Percentiles rank a stretch among this genome's conserved stretches.
Evolutionary conservation across 2,113 vertebrate genomes (phyloP).

Genomic region (Equus quagga): DNA sequence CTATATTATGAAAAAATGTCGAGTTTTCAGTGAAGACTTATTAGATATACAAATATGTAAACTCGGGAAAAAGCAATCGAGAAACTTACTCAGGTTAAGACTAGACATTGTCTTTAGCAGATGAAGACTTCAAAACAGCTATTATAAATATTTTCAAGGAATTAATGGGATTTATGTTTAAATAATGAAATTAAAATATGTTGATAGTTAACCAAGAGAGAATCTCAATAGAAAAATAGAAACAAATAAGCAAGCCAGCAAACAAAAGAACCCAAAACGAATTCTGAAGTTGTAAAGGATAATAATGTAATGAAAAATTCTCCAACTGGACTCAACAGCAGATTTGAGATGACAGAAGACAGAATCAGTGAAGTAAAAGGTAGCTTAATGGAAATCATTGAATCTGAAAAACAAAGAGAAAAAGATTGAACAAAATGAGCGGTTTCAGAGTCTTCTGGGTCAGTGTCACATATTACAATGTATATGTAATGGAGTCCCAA

Average conservation of each 20-base stretch:
- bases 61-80: neutral
- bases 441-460: neutral
- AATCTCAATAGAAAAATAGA: neutral
- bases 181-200: neutral
- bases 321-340: neutral
- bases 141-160: neutral
- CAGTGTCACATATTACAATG: neutral
- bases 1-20: neutral
- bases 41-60: neutral
- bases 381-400: neutral
- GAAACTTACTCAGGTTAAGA: neutral
- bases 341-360: neutral
- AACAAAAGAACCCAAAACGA: neutral
- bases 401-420: neutral
- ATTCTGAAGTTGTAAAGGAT: neutral
- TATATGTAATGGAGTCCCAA: neutral
- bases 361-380: neutral
- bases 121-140: neutral
- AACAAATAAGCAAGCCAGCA: neutral
- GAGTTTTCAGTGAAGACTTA: neutral
- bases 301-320: neutral
- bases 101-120: neutral
- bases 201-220: neutral
- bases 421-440: neutral
- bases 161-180: neutral